Conservation (phyloP, 2,888 invertebrate genomes). For the Agrochola lychnidis region DNA sequence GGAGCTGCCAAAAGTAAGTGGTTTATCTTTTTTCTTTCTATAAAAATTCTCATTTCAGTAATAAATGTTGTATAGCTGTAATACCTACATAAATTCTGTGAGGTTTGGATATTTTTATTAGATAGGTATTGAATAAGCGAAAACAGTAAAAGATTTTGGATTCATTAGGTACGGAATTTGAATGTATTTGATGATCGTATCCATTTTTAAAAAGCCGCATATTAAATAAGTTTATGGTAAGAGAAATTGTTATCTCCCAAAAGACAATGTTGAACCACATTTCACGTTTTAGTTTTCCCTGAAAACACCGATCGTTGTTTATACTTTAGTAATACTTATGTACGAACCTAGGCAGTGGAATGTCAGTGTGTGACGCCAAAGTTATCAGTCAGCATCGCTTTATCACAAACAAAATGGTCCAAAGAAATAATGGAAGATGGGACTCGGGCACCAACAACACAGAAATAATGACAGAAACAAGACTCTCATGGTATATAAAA, state of each 20-base stretch:
- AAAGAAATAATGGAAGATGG: not conserved
- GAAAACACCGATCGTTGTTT: not conserved
- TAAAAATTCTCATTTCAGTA: not conserved
- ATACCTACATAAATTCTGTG: not conserved
- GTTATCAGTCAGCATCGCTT: not conserved
- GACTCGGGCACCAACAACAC: too few species aligned
- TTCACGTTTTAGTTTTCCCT: not conserved
- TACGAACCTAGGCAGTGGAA: not conserved
- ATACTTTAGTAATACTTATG: not conserved
- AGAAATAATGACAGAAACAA: not conserved
- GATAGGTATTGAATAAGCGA: too few species aligned
- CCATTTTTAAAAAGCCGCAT: not conserved
- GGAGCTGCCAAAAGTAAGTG: constrained; percentile 43
- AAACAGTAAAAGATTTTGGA: not conserved
- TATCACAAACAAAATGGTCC: constrained; percentile 1
- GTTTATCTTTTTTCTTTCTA: not conserved
- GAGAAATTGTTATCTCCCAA: not conserved
- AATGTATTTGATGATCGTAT: not conserved
- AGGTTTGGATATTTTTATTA: not conserved
- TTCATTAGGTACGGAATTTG: not conserved
- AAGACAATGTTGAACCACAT: not conserved
- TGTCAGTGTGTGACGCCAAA: not conserved
- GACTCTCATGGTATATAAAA: not conserved
- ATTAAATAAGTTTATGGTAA: too few species aligned
- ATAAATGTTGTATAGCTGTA: not conserved